A percentile compares a stretch with the other conserved stretches of the same genome.
phyloP scores from a whole-genome alignment of 2,888 invertebrate species.

The Lucinisca nassula region DNA sequence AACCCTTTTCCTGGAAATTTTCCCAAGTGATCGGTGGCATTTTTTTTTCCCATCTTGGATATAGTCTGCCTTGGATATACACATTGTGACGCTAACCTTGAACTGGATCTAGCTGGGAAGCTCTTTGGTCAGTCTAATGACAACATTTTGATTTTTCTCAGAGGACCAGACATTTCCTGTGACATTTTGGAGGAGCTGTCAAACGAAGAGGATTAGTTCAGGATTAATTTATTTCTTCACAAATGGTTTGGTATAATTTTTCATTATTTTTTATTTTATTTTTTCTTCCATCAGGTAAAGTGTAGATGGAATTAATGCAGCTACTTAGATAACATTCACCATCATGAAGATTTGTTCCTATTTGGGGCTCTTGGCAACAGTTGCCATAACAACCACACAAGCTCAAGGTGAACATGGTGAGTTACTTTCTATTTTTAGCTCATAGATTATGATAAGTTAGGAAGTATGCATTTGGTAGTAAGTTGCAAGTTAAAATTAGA shows the following conservation, averaged over 20 bases:
- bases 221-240: not conserved
- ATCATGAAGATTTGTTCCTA: conserved; percentile 49
- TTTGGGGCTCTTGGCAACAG: conserved; percentile 58
- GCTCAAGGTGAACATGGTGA: conserved; percentile 47
- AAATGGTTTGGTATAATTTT: conserved; percentile 58
- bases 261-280: conserved; percentile 35
- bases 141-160: not conserved
- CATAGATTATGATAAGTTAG: not conserved
- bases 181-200: not conserved
- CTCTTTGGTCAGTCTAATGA: no score
- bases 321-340: conserved; percentile 24
- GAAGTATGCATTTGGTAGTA: conserved; percentile 64
- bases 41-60: no score
- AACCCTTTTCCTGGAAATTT: no score
- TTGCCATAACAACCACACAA: conserved; percentile 29
- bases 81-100: no score
- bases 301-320: conserved; percentile 65
- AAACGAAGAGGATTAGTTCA: not conserved
- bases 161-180: not conserved
- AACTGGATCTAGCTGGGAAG: no score
- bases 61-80: no score
- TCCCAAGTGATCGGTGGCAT: no score
- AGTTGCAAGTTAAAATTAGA: no score
- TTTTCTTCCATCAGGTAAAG: conserved; percentile 71
- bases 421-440: conserved; percentile 35